Evolutionary conservation across 2,797 vertebrate species (phyloP), one percentile per base, ranked within the genome.

Genomic region (Diplodus puntazzo): DNA sequence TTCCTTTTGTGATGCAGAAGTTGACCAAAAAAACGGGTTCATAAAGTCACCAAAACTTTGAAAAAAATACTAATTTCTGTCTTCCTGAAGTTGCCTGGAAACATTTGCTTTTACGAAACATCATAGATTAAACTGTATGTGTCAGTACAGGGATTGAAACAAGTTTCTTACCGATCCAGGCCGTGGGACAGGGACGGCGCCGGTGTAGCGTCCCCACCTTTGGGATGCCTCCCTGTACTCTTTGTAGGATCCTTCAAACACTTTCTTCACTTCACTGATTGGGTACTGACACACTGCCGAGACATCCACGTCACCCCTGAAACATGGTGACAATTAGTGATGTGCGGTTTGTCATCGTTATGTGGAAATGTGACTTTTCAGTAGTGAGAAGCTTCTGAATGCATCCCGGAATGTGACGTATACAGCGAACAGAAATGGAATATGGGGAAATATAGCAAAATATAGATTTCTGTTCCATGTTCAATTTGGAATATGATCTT

Each of bases 261-360:
- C 97, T 46, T 93, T 95, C 84, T 96, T 97, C 90, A 99, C 96
- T 17, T 97, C 96, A 27, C 88, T 80, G 63, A 99, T 92, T 90
- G 95, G 95, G 90, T 98, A 99, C 76, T 96, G 97, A 77, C 98
- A 99, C 65, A 99, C 92, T 0, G 97, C 98, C 0, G 98, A 99
- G 59, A 99, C 96, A 0, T 98, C 97, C 87, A 98, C 95, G 0
- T 98, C 97, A 0, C 97, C 97, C 98, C 98, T 99, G 94, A 81
- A 81, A 89, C 60, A 84, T 17, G 66, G 59, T 17, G 42, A 71
- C 62, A 74, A 71, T 92, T 48, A 88, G 80, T 55, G 61, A 75
- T 76, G 82, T 75, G 80, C 54, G 58, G 72, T 53, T 77, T 74
- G 69, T 79, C 78, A 69, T 45, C 42, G 27, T 9, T 25, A 34